A percentile compares a stretch with the other conserved stretches of the same genome.
Evolutionary conservation across 92 coral and sea anemone genomes (phyloP).

Genomic region (Paragorgia papillata): DNA sequence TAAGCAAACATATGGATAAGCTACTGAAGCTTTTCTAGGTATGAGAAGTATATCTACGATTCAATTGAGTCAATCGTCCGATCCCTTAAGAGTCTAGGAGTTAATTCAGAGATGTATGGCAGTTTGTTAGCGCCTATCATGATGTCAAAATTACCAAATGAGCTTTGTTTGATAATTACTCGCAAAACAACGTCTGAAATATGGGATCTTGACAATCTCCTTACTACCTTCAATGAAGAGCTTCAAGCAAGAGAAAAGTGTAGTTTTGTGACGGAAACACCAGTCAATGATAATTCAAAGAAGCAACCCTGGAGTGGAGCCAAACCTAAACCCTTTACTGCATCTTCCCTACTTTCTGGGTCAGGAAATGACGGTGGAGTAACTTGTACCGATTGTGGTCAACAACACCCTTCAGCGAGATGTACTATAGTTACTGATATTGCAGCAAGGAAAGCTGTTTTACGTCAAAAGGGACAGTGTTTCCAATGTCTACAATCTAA

Average conservation of each 20-base stretch:
- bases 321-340: constrained; percentile 19
- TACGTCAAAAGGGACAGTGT: constrained; percentile 6
- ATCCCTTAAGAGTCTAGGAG: constrained; percentile 37
- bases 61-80: constrained; percentile 49
- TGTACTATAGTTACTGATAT: constrained; percentile 42
- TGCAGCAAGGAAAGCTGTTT: constrained; percentile 6
- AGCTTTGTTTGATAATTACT: constrained; percentile 41
- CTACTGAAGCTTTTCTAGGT: constrained; percentile 20
- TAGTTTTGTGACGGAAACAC: neutral
- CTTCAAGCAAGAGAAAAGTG: constrained; percentile 41
- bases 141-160: constrained; percentile 54
- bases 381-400: constrained; percentile 50
- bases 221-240: constrained; percentile 27
- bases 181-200: constrained; percentile 36
- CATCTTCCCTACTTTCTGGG: constrained; percentile 18
- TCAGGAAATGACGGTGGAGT: neutral
- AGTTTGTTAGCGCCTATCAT: constrained; percentile 53
- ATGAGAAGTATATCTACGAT: constrained; percentile 26
- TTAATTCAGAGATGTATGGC: constrained; percentile 56
- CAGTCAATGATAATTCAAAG: neutral
- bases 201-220: constrained; percentile 40
- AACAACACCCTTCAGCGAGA: constrained; percentile 32
- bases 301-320: neutral
- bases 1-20: constrained; percentile 51
- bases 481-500: neutral